Conservation (phyloP, 2,797 vertebrate genomes). For the Acridotheres tristis region DNA sequence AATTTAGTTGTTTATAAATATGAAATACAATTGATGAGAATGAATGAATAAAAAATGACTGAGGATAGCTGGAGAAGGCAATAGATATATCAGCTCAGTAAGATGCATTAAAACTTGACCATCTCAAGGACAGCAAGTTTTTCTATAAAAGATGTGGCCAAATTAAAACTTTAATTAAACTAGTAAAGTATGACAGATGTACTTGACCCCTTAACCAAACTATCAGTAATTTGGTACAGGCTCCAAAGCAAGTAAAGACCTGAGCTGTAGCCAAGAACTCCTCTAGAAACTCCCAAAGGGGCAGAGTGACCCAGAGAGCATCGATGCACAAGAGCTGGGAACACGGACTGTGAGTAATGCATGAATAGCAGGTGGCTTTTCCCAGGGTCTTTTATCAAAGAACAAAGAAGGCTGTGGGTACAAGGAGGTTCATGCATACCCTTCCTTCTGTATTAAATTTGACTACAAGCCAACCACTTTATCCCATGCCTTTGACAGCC, state of each 20-base stretch:
- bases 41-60: not conserved
- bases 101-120: not conserved
- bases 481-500: not conserved
- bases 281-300: not conserved
- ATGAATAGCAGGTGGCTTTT: not conserved
- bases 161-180: not conserved
- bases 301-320: not conserved
- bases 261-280: not conserved
- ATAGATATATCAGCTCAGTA: not conserved
- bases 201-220: not conserved
- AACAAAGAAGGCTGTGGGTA: not conserved
- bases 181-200: not conserved
- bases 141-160: not conserved
- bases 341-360: not conserved
- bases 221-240: not conserved
- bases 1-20: not conserved
- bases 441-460: not conserved
- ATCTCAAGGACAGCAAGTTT: not conserved
- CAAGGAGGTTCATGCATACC: not conserved
- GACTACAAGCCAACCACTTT: not conserved
- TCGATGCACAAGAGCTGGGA: rapidly evolving
- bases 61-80: not conserved
- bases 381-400: not conserved
- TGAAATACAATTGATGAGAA: not conserved
- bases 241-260: not conserved